These are phyloP conservation scores for Erebia ligea DNA, from an alignment of 2,888 invertebrate genomes.

Conservation along the genomic window DNA sequence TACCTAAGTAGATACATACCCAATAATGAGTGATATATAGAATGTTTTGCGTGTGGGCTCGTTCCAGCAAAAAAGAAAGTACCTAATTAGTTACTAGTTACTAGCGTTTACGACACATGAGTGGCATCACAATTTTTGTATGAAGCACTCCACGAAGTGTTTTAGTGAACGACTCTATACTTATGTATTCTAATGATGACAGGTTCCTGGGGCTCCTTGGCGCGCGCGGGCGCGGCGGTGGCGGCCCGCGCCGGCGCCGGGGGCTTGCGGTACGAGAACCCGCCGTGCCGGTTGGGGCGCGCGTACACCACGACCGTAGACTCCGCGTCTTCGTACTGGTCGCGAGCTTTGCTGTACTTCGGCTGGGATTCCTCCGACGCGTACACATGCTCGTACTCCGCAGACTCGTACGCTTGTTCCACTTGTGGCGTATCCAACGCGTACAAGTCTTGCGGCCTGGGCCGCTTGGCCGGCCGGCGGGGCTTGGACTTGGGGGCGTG, in stretches of 20 bases:
- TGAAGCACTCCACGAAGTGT: not conserved
- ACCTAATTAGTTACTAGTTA: not conserved
- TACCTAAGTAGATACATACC: not conserved
- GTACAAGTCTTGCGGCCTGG: slow-evolving; percentile 32
- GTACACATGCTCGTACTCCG: slow-evolving; percentile 42
- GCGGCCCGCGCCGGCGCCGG: not conserved
- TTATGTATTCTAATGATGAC: slow-evolving; percentile 67
- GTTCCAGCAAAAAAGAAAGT: not conserved
- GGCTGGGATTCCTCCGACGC: slow-evolving; percentile 42
- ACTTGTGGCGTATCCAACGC: slow-evolving; percentile 28
- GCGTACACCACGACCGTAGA: slow-evolving; percentile 63
- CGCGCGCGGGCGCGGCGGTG: not conserved
- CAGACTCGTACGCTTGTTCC: slow-evolving; percentile 40
- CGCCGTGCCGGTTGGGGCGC: slow-evolving; percentile 61
- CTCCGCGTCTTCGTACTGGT: slow-evolving; percentile 44
- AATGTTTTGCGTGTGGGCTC: not conserved
- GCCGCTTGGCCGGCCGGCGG: slow-evolving; percentile 18
- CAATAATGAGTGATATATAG: too few species aligned
- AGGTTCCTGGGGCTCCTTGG: slow-evolving; percentile 49
- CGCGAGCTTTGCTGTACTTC: slow-evolving; percentile 41
- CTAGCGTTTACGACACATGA: not conserved
- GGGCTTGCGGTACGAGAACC: slow-evolving; percentile 60
- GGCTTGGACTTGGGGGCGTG: slow-evolving; percentile 17
- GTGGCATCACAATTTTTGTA: not conserved
- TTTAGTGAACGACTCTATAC: slow-evolving; percentile 55